These are phyloP conservation scores for Centrocercus urophasianus DNA, from an alignment of 2,113 vertebrate genomes.

Conservation along the genomic window DNA sequence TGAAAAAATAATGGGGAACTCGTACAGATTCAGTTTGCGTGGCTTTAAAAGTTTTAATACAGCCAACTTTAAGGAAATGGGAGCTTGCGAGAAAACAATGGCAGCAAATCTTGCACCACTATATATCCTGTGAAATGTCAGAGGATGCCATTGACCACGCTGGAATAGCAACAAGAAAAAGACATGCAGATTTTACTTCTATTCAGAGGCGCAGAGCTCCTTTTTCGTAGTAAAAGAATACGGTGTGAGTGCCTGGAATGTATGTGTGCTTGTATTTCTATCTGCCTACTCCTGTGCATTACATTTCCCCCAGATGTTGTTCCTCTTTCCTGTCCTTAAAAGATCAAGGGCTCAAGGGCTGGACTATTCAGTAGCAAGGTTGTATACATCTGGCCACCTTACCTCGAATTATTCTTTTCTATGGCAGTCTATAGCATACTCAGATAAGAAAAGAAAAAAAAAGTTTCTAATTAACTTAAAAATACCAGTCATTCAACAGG, in stretches of 20 bases:
- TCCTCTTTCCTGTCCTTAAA: neutral
- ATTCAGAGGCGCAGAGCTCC: neutral
- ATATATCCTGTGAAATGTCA: neutral
- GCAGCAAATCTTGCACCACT: neutral
- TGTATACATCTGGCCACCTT: neutral
- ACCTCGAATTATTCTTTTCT: neutral
- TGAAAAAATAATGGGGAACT: conserved; percentile 73
- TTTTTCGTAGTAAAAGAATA: neutral
- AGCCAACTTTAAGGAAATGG: conserved; percentile 39
- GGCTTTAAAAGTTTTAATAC: conserved; percentile 57
- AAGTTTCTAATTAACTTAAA: neutral
- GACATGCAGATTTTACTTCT: neutral
- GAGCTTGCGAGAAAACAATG: conserved; percentile 30
- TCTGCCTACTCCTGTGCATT: neutral
- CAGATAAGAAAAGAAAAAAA: neutral
- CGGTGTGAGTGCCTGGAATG: neutral
- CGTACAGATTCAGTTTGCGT: conserved; percentile 62
- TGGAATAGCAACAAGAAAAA: neutral
- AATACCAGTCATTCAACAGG: neutral
- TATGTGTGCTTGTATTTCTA: neutral
- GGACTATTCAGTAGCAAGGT: neutral
- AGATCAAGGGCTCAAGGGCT: neutral
- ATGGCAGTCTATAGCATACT: neutral
- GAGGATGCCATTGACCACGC: neutral
- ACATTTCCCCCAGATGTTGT: neutral